phyloP scores from a whole-genome alignment of 2,888 invertebrate species.

The Drosophila pullipes region DNA sequence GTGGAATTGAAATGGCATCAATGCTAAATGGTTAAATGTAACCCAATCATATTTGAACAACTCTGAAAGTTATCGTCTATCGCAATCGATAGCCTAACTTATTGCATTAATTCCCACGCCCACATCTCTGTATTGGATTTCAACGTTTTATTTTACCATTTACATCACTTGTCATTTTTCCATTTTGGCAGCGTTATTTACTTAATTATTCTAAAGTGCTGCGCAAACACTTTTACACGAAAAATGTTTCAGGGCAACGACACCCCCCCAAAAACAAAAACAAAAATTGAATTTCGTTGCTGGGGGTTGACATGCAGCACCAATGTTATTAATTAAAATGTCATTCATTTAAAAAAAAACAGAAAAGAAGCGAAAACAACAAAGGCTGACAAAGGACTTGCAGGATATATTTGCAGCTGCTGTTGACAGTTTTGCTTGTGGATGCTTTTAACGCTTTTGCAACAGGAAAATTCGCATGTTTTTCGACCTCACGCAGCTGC shows the following conservation, averaged over 20 bases:
- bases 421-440: conserved; percentile 66
- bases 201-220: conserved; percentile 81
- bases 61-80: background rate
- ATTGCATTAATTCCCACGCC: conserved; percentile 49
- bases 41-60: conserved; percentile 6
- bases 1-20: background rate
- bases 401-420: conserved; percentile 65
- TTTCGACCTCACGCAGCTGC: conserved; percentile 69
- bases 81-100: conserved; percentile 17
- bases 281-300: conserved; percentile 28
- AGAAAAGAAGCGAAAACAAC: conserved; percentile 15
- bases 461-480: conserved; percentile 13
- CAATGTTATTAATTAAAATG: conserved; percentile 85
- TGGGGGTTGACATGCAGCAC: conserved; percentile 47
- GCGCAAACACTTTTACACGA: conserved; percentile 79
- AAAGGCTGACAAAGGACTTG: conserved; percentile 57
- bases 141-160: conserved; percentile 56
- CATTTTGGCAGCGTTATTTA: conserved; percentile 69
- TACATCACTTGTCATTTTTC: conserved; percentile 52
- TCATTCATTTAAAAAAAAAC: conserved; percentile 73
- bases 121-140: conserved; percentile 71
- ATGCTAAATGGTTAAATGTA: background rate
- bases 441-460: conserved; percentile 43
- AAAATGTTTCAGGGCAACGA: conserved; percentile 71
- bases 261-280: conserved; percentile 13